phyloP scores from a whole-genome alignment of 1,140 invertebrate species.

The Meteorus sp. region DNA sequence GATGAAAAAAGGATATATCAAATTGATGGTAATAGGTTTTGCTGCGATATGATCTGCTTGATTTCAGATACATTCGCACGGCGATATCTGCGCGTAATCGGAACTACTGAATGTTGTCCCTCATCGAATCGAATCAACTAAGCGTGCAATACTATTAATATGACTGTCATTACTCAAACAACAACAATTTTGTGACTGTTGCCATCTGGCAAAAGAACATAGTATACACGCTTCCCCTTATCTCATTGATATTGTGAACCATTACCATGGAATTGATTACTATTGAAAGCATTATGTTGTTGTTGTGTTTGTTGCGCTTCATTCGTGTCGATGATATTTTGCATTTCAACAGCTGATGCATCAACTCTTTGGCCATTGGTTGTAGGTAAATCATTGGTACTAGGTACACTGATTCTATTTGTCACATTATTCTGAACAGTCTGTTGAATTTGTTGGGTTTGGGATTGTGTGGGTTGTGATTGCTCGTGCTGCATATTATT shows the following conservation, averaged over 20 bases:
- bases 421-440: slow-evolving; percentile 30
- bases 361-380: slow-evolving; percentile 41
- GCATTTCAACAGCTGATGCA: slow-evolving; percentile 47
- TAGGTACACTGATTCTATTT: slow-evolving; percentile 31
- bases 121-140: neutral
- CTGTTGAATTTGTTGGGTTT: slow-evolving; percentile 25
- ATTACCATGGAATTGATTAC: slow-evolving; percentile 52
- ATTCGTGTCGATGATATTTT: slow-evolving; percentile 47
- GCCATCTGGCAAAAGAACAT: slow-evolving; percentile 57
- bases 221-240: slow-evolving; percentile 58
- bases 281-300: slow-evolving; percentile 37
- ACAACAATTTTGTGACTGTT: slow-evolving; percentile 57
- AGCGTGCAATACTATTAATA: slow-evolving; percentile 28
- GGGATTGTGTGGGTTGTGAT: slow-evolving; percentile 36
- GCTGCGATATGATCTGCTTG: neutral
- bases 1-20: slow-evolving; percentile 1
- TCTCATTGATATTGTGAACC: slow-evolving; percentile 58
- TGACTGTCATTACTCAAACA: slow-evolving; percentile 43
- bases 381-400: slow-evolving; percentile 36
- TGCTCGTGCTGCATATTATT: slow-evolving; percentile 30
- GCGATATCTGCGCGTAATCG: neutral
- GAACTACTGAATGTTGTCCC: neutral
- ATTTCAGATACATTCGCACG: neutral
- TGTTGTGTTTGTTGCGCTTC: slow-evolving; percentile 34
- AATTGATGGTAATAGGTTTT: neutral